These are phyloP conservation scores for Nothoprocta perdicaria DNA, from an alignment of 2,113 vertebrate genomes.

Conservation along the genomic window DNA sequence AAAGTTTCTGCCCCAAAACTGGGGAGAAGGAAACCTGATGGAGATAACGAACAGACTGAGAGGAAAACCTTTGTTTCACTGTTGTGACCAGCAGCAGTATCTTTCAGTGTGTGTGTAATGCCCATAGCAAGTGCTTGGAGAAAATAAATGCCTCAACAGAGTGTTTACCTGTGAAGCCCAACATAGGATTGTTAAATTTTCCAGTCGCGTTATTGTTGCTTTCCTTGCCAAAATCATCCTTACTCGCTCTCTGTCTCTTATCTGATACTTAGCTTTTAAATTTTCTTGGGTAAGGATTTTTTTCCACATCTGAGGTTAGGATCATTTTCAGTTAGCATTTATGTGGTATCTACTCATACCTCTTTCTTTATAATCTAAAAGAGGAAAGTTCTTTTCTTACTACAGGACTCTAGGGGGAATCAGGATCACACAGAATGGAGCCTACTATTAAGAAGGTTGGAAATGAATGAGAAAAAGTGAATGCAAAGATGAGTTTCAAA, in stretches of 20 bases:
- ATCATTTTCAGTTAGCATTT: background rate
- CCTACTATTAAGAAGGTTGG: background rate
- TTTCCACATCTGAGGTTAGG: background rate
- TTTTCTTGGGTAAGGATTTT: background rate
- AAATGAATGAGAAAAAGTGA: background rate
- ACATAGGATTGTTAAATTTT: background rate
- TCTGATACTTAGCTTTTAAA: background rate
- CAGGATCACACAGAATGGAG: background rate
- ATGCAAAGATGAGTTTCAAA: background rate
- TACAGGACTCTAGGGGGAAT: background rate
- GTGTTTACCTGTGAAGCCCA: background rate
- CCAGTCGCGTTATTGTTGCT: background rate
- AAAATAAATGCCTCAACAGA: background rate
- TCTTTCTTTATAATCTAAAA: background rate
- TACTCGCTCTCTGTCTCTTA: background rate
- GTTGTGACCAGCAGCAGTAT: background rate
- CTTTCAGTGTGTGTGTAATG: background rate
- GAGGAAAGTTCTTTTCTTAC: background rate
- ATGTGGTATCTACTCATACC: background rate
- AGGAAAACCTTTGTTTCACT: background rate
- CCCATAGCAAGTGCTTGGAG: background rate
- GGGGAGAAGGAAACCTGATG: background rate
- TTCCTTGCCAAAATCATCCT: background rate
- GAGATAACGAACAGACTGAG: background rate
- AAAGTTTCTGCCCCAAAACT: background rate